Conservation (phyloP, 2,797 vertebrate species). For the Amazona finschi region DNA sequence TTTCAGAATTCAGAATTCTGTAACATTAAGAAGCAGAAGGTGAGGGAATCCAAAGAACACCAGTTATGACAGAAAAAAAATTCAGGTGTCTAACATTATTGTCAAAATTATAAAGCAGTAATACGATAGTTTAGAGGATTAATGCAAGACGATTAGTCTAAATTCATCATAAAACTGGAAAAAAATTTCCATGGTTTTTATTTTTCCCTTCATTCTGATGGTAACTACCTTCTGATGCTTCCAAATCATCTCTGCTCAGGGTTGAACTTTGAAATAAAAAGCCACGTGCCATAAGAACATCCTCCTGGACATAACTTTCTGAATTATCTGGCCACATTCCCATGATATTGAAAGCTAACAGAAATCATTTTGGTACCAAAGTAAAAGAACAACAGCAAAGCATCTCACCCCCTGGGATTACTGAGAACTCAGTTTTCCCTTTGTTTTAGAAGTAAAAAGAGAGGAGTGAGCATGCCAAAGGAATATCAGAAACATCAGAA, state of each 20-base stretch:
- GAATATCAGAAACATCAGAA: neutral
- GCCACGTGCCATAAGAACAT: neutral
- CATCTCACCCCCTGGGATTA: neutral
- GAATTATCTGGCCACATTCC: neutral
- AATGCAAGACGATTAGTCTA: neutral
- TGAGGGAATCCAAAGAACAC: neutral
- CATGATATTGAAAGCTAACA: neutral
- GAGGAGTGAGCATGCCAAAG: neutral
- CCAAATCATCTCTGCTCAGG: neutral
- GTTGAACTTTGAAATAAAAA: neutral
- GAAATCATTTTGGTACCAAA: neutral
- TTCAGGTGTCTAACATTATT: neutral
- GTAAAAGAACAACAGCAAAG: neutral
- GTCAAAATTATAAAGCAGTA: rapidly evolving
- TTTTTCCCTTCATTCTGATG: neutral
- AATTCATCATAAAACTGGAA: neutral
- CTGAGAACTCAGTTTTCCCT: neutral
- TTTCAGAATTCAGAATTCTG: neutral
- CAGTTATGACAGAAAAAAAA: neutral
- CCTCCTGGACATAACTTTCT: neutral
- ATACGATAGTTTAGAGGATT: neutral
- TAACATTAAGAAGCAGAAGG: neutral
- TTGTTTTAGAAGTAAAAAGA: neutral
- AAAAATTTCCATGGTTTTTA: neutral
- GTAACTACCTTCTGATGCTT: neutral